Percentiles rank a stretch among this genome's conserved stretches.
Conservation (phyloP, 1,140 invertebrate genomes). For the Patella vulgata region DNA sequence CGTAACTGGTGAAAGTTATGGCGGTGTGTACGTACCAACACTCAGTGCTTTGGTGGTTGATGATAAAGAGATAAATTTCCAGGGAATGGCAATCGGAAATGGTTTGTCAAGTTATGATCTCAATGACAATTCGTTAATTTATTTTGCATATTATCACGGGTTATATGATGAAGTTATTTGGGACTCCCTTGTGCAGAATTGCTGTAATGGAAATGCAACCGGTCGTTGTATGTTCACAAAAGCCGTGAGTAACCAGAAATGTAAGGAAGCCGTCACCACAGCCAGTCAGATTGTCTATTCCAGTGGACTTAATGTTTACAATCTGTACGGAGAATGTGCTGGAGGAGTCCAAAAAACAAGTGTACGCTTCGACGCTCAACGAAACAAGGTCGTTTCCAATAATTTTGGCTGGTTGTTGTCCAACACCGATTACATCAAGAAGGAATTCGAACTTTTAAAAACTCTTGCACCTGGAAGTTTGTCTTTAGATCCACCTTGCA, state of each 20-base stretch:
- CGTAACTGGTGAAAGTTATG: conserved; percentile 89
- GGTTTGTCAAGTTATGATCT: conserved; percentile 65
- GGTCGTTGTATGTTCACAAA: conserved; percentile 29
- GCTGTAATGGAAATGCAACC: conserved; percentile 37
- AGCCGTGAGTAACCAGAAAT: conserved; percentile 4
- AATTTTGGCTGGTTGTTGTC: conserved; percentile 36
- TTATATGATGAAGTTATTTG: conserved; percentile 61
- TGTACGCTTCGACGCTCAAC: background rate
- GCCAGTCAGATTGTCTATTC: conserved; percentile 28
- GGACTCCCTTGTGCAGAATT: conserved; percentile 30
- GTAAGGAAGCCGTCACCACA: conserved; percentile 29
- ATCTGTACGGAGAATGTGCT: conserved; percentile 63
- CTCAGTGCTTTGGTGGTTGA: conserved; percentile 68
- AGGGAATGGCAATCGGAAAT: conserved; percentile 71
- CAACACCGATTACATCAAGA: background rate
- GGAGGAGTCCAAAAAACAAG: background rate
- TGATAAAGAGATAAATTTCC: conserved; percentile 62
- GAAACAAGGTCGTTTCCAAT: conserved; percentile 10
- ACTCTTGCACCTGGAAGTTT: conserved; percentile 1
- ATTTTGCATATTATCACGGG: conserved; percentile 71
- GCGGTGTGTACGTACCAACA: conserved; percentile 72
- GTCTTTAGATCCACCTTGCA: conserved; percentile 62
- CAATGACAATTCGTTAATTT: conserved; percentile 67
- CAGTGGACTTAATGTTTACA: conserved; percentile 64
- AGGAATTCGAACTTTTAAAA: background rate